phyloP scores from a whole-genome alignment of 1,140 invertebrate genomes.

The Hypothenemus hampei region DNA sequence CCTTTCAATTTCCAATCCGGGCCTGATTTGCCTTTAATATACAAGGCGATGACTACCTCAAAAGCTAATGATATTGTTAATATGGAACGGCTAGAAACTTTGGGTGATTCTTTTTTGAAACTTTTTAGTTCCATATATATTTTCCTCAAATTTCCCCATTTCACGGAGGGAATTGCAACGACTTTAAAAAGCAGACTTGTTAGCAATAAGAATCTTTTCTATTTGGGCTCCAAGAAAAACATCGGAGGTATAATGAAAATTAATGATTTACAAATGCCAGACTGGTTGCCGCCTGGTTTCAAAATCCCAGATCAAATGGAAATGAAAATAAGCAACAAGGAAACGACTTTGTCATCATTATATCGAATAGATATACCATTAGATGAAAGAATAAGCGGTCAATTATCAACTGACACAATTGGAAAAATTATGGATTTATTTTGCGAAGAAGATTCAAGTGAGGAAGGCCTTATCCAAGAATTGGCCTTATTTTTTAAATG shows the following conservation, averaged over 20 bases:
- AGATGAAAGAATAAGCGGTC: constrained; percentile 46
- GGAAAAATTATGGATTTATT: constrained; percentile 18
- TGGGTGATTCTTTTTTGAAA: constrained; percentile 89
- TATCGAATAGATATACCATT: constrained; percentile 47
- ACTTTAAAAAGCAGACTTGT: constrained; percentile 69
- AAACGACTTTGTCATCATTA: constrained; percentile 35
- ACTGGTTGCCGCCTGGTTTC: constrained; percentile 66
- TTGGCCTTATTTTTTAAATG: constrained; percentile 34
- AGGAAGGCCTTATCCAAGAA: constrained; percentile 23
- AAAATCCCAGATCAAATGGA: constrained; percentile 43
- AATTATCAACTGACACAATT: constrained; percentile 32
- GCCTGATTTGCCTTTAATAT: constrained; percentile 33
- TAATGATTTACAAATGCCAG: constrained; percentile 55
- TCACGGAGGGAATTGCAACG: constrained; percentile 74
- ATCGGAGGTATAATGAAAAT: constrained; percentile 57
- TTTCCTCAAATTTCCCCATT: constrained; percentile 61
- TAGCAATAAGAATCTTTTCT: constrained; percentile 76
- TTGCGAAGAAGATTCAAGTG: constrained; percentile 34
- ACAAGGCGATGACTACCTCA: constrained; percentile 67
- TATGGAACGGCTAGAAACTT: constrained; percentile 76
- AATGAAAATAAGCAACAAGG: constrained; percentile 17
- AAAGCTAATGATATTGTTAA: constrained; percentile 72
- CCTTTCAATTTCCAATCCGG: constrained; percentile 6
- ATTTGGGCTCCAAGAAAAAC: constrained; percentile 53
- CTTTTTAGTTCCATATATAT: constrained; percentile 65